These are phyloP conservation scores for Glareola pratincola DNA, from an alignment of 2,113 vertebrate genomes.

Conservation along the genomic window DNA sequence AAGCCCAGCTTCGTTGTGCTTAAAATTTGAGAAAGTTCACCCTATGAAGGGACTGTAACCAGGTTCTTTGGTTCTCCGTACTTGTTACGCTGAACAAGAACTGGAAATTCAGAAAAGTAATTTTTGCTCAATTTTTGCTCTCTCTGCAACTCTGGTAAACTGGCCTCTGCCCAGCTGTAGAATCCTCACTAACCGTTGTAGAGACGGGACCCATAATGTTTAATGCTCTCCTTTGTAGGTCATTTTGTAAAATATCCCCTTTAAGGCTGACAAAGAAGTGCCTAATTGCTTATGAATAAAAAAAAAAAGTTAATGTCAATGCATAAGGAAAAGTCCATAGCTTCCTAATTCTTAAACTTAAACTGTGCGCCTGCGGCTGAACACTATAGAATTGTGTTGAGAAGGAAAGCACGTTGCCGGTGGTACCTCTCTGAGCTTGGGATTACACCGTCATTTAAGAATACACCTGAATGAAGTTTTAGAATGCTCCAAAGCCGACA, in stretches of 20 bases:
- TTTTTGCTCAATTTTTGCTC: background rate
- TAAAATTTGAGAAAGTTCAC: background rate
- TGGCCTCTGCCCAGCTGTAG: background rate
- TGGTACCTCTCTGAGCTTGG: slow-evolving; percentile 48
- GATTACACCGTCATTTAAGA: background rate
- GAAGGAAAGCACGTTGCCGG: slow-evolving; percentile 38
- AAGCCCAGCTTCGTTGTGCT: background rate
- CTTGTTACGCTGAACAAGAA: background rate
- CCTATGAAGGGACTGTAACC: background rate
- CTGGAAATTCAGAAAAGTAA: background rate
- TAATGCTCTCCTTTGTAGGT: background rate
- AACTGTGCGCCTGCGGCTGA: background rate
- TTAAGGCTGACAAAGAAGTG: background rate
- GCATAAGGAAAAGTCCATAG: background rate
- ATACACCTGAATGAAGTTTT: background rate
- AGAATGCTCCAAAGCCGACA: background rate
- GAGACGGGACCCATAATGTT: background rate
- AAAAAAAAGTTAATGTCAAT: background rate
- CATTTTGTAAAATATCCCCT: background rate
- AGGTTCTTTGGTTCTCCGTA: background rate
- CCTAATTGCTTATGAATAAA: background rate
- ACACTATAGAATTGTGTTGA: slow-evolving; percentile 3
- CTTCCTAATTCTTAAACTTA: slow-evolving; percentile 8
- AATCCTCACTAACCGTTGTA: background rate
- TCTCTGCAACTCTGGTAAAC: background rate